These are phyloP conservation scores for Ormyrus rosae DNA, from an alignment of 2,888 invertebrate genomes.

Conservation along the genomic window DNA sequence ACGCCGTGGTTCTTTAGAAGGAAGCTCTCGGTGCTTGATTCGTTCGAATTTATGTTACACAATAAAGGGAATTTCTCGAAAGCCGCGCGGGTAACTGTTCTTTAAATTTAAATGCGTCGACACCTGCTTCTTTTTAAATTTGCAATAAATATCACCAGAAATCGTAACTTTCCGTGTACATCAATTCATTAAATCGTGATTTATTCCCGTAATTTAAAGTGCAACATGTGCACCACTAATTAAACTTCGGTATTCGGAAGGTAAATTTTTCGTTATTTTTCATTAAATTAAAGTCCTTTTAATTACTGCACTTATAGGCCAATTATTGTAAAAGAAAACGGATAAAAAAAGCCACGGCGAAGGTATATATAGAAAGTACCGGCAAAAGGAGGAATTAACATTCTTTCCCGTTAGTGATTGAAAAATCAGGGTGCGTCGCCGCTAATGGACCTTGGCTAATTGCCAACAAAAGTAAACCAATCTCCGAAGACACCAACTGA, in stretches of 20 bases:
- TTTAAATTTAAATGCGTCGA: too few relatives aligned
- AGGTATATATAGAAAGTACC: neutral
- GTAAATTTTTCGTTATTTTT: neutral
- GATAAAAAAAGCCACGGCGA: neutral
- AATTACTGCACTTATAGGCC: slow-evolving; percentile 11
- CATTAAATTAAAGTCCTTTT: neutral
- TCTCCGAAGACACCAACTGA: slow-evolving; percentile 63
- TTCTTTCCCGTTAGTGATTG: slow-evolving; percentile 69
- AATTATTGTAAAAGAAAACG: neutral
- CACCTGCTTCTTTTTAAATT: too few relatives aligned
- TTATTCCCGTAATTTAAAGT: neutral
- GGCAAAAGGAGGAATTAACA: slow-evolving; percentile 55
- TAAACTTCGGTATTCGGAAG: neutral
- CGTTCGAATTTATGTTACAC: too few relatives aligned
- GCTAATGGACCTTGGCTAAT: slow-evolving; percentile 71
- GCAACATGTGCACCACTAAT: neutral
- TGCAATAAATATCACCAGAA: neutral
- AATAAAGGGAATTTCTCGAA: too few relatives aligned
- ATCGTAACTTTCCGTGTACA: neutral
- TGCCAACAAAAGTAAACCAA: slow-evolving; percentile 71
- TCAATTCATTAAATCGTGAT: too few relatives aligned
- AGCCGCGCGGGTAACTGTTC: too few relatives aligned
- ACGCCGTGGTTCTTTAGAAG: too few relatives aligned
- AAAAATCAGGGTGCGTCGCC: slow-evolving; percentile 67
- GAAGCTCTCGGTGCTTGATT: too few relatives aligned